Conservation (phyloP, 30 jellyfish, hydroid and myxozoan species). For the Aurelia sp. region DNA sequence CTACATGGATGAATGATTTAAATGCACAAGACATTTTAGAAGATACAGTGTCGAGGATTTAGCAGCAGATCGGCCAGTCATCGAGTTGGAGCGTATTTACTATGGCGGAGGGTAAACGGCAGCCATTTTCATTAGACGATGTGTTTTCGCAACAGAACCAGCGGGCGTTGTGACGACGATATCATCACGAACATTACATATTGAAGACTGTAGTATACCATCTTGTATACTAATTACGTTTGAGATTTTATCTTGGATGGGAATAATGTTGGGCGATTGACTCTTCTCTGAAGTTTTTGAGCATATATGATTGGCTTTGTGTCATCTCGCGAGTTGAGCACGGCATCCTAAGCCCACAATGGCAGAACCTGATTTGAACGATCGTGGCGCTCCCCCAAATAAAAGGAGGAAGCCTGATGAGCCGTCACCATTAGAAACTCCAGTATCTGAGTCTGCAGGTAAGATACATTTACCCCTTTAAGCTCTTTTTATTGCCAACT, state of each 20-base stretch:
- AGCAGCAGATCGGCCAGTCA: slow-evolving; percentile 14
- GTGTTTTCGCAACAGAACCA: slow-evolving; percentile 76
- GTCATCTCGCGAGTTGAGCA: slow-evolving; percentile 56
- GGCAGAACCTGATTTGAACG: slow-evolving; percentile 95
- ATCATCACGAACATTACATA: slow-evolving; percentile 10
- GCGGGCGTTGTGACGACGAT: slow-evolving; percentile 68
- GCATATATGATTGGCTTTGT: slow-evolving; percentile 56
- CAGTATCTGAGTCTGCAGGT: slow-evolving; percentile 91
- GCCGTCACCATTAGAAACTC: slow-evolving; percentile 90
- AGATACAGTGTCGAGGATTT: neutral
- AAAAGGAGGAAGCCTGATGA: slow-evolving; percentile 91
- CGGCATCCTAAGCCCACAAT: slow-evolving; percentile 51
- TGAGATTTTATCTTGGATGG: slow-evolving; percentile 25
- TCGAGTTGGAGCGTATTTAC: slow-evolving; percentile 9
- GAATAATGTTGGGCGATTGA: slow-evolving; percentile 42
- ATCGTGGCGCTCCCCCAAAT: slow-evolving; percentile 78
- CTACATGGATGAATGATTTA: neutral
- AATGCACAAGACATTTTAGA: too few relatives aligned
- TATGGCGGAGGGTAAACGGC: slow-evolving; percentile 66
- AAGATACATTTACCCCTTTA: neutral
- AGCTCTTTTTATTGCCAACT: too few relatives aligned
- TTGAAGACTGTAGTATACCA: slow-evolving; percentile 52
- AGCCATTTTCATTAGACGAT: slow-evolving; percentile 73
- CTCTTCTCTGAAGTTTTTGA: slow-evolving; percentile 36
- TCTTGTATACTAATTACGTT: slow-evolving; percentile 38